These are phyloP conservation scores for Gila robusta DNA, from an alignment of 2,797 vertebrate genomes.

Conservation along the genomic window DNA sequence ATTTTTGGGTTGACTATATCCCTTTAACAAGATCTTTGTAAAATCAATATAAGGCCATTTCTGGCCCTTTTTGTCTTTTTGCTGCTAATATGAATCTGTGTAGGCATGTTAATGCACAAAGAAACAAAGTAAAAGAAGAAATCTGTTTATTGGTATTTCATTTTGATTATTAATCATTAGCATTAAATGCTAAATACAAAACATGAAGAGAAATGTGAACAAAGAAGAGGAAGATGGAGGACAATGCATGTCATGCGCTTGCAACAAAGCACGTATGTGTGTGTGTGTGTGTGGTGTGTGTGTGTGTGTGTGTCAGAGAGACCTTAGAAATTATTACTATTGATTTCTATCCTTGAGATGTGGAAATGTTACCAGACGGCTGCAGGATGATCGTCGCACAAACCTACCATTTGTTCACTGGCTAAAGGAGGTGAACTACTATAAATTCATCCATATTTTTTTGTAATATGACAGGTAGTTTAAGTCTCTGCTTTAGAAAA, in stretches of 20 bases:
- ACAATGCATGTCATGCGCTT: constrained; percentile 12
- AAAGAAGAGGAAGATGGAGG: constrained; percentile 52
- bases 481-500: not conserved
- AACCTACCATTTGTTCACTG: constrained; percentile 78
- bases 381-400: constrained; percentile 87
- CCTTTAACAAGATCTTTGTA: not conserved
- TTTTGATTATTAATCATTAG: not conserved
- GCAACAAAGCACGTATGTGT: constrained; percentile 50
- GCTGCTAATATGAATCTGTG: not conserved
- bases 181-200: not conserved
- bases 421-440: constrained; percentile 3
- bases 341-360: constrained; percentile 96
- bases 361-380: constrained; percentile 97
- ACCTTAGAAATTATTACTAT: constrained; percentile 97
- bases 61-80: not conserved
- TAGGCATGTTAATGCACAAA: not conserved
- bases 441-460: constrained; percentile 29
- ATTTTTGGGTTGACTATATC: too few species aligned
- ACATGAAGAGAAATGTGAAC: constrained; percentile 23
- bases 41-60: not conserved
- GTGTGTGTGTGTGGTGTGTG: constrained; percentile 57
- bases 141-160: not conserved
- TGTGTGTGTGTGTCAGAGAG: constrained; percentile 66
- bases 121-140: not conserved
- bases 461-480: not conserved